Evolutionary conservation across 2,888 invertebrate genomes (phyloP).

Genomic region (Biston betularia): DNA sequence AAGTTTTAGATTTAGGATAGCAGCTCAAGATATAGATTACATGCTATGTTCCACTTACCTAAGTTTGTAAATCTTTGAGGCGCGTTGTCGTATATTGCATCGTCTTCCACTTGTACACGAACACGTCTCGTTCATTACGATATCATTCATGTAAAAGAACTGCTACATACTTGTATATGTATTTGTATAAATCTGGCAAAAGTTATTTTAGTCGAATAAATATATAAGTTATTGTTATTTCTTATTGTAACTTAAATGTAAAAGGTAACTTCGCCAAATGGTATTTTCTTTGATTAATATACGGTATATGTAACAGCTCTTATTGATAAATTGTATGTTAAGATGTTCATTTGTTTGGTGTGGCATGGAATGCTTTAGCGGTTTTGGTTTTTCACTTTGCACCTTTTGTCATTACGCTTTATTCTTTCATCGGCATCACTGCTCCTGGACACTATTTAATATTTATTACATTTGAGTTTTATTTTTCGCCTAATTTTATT

Average conservation of each 20-base stretch:
- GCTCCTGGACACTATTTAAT: constrained; percentile 30
- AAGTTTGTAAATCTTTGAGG: background rate
- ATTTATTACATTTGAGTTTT: background rate
- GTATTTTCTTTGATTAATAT: background rate
- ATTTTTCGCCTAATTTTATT: background rate
- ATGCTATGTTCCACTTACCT: background rate
- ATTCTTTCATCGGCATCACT: constrained; percentile 6
- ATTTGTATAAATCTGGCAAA: background rate
- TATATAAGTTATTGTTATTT: too few species aligned
- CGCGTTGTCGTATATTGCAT: constrained; percentile 26
- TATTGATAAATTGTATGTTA: background rate
- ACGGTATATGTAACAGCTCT: constrained; percentile 14
- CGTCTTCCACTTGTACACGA: constrained; percentile 19
- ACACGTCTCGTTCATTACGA: constrained; percentile 21
- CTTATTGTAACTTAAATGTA: too few species aligned
- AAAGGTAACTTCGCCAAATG: background rate
- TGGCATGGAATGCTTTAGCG: constrained; percentile 42
- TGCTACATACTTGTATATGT: constrained; percentile 9
- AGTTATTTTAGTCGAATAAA: too few species aligned
- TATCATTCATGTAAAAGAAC: constrained; percentile 14
- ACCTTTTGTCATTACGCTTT: constrained; percentile 21
- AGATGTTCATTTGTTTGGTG: constrained; percentile 41
- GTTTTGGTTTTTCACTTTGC: constrained; percentile 21
- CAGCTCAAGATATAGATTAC: background rate
- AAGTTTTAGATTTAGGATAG: constrained; percentile 1